Evolutionary conservation across 2,888 invertebrate genomes (phyloP).

Genomic region (Pecten maximus): DNA sequence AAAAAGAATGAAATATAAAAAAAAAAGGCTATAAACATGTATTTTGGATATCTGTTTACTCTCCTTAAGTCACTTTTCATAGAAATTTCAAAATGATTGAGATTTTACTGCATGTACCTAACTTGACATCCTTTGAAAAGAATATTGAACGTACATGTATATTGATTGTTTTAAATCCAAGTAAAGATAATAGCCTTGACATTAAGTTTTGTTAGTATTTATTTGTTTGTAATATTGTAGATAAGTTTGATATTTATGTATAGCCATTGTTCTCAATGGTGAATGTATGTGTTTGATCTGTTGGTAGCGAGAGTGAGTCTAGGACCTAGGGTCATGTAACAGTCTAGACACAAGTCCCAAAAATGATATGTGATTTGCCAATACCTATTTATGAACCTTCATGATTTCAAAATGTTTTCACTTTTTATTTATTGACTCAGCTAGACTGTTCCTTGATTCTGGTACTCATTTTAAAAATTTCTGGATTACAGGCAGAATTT

Average conservation of each 20-base stretch:
- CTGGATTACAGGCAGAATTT: not conserved
- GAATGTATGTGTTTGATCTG: not conserved
- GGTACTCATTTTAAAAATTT: not conserved
- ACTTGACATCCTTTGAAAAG: no score
- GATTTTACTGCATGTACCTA: no score
- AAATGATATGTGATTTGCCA: no score
- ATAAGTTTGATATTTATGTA: not conserved
- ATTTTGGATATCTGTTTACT: no score
- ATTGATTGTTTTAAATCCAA: not conserved
- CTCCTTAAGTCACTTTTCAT: no score
- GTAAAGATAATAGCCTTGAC: not conserved
- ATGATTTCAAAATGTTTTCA: no score
- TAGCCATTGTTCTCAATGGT: not conserved
- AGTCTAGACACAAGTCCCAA: not conserved
- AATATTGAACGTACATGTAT: no score
- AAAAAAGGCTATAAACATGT: no score
- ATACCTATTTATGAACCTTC: no score
- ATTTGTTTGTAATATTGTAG: not conserved
- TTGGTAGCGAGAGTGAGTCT: not conserved
- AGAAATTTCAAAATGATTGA: no score
- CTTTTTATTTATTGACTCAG: no score
- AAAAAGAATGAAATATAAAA: no score
- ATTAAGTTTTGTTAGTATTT: constrained; percentile 4
- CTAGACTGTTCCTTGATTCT: not conserved
- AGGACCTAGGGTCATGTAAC: not conserved